A percentile compares a stretch with the other conserved stretches of the same genome.
These are phyloP conservation scores for Tonatia bakeri DNA, from an alignment of 2,113 vertebrate genomes.

Conservation along the genomic window DNA sequence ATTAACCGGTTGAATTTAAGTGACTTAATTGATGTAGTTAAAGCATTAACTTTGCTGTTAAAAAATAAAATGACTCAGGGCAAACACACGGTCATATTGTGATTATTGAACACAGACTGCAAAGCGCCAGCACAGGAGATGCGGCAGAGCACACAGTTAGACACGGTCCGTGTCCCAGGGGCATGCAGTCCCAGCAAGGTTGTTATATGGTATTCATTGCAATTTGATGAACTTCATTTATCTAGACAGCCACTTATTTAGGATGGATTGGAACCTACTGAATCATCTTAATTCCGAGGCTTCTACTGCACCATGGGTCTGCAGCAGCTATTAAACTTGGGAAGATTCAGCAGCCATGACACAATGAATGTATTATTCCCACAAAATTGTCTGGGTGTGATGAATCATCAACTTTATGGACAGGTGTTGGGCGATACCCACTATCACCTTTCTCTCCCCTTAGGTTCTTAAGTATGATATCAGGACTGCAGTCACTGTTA, in stretches of 20 bases:
- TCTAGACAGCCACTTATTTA: slow-evolving; percentile 76
- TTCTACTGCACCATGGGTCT: slow-evolving; percentile 48
- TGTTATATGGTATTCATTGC: slow-evolving; percentile 74
- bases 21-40: slow-evolving; percentile 69
- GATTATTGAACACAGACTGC: slow-evolving; percentile 48
- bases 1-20: slow-evolving; percentile 61
- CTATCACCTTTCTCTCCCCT: slow-evolving; percentile 51
- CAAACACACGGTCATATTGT: slow-evolving; percentile 60
- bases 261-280: slow-evolving; percentile 73
- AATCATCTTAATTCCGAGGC: slow-evolving; percentile 74
- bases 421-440: slow-evolving; percentile 56
- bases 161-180: slow-evolving; percentile 59
- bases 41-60: slow-evolving; percentile 61
- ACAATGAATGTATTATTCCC: slow-evolving; percentile 65
- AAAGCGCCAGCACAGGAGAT: background rate
- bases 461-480: slow-evolving; percentile 63
- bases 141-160: slow-evolving; percentile 40
- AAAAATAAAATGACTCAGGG: slow-evolving; percentile 59
- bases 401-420: slow-evolving; percentile 68
- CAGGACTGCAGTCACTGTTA: slow-evolving; percentile 51
- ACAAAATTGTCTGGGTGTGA: slow-evolving; percentile 52
- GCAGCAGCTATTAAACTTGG: slow-evolving; percentile 66
- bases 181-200: slow-evolving; percentile 64
- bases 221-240: slow-evolving; percentile 76
- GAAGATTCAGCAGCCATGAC: slow-evolving; percentile 53